These are phyloP conservation scores for Nemotelus pantherinus DNA, from an alignment of 2,888 invertebrate species.

Conservation along the genomic window DNA sequence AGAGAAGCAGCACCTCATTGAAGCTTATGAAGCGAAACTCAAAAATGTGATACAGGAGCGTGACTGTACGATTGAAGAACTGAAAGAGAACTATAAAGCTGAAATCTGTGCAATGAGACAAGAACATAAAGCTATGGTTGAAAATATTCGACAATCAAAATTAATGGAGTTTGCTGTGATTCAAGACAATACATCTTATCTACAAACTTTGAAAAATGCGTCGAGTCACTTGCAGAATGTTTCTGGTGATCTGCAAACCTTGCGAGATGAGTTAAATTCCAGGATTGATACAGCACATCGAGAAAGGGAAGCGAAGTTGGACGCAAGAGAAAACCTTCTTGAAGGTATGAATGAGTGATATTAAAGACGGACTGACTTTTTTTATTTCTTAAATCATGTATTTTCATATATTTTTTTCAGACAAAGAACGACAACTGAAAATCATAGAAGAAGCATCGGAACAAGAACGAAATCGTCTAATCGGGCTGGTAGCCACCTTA, in stretches of 20 bases:
- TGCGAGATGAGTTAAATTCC: constrained; percentile 59
- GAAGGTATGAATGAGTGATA: constrained; percentile 51
- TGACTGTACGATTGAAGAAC: constrained; percentile 58
- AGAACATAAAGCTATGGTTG: constrained; percentile 58
- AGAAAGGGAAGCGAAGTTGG: constrained; percentile 59
- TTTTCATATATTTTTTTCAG: constrained; percentile 47
- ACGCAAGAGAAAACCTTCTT: constrained; percentile 58
- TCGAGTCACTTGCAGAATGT: constrained; percentile 59
- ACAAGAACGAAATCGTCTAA: constrained; percentile 59
- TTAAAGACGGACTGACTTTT: neutral
- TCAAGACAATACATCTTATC: constrained; percentile 62
- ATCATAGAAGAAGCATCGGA: constrained; percentile 58
- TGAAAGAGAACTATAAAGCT: constrained; percentile 59
- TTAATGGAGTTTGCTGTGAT: constrained; percentile 61
- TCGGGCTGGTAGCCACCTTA: constrained; percentile 62
- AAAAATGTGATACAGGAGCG: constrained; percentile 57
- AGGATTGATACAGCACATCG: constrained; percentile 56
- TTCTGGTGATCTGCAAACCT: constrained; percentile 57
- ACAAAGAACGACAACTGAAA: constrained; percentile 59
- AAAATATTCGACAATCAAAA: constrained; percentile 62
- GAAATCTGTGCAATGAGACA: constrained; percentile 57
- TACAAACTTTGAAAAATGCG: constrained; percentile 61
- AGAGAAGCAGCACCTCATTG: constrained; percentile 56
- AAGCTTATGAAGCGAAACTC: constrained; percentile 56
- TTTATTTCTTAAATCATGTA: neutral